Evolutionary conservation across 1,140 invertebrate species (phyloP).

Genomic region (Uloborus diversus): DNA sequence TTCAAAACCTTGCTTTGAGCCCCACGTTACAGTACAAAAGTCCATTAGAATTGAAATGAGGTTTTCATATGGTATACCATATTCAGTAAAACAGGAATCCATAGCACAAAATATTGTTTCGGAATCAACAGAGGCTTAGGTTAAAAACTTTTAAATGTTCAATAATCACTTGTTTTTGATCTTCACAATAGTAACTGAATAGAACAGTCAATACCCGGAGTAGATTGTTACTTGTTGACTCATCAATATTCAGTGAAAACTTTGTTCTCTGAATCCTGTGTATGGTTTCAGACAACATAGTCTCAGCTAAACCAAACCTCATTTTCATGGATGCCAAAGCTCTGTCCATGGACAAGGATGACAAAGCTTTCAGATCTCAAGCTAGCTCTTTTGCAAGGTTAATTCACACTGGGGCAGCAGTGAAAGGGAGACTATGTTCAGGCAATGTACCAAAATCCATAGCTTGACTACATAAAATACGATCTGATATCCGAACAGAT

Average conservation of each 20-base stretch:
- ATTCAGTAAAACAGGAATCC: neutral
- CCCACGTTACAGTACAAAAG: constrained; percentile 61
- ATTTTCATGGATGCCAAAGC: constrained; percentile 11
- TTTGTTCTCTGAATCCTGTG: constrained; percentile 9
- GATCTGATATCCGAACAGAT: too few relatives aligned
- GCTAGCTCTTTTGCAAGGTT: neutral
- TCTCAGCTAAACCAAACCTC: constrained; percentile 11
- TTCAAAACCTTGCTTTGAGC: constrained; percentile 60
- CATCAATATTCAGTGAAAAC: constrained; percentile 60
- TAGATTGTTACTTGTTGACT: constrained; percentile 53
- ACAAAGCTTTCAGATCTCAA: neutral
- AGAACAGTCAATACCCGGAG: constrained; percentile 55
- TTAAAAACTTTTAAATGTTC: constrained; percentile 13
- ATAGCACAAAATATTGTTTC: constrained; percentile 46
- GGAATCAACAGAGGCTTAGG: neutral
- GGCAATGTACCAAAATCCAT: too few relatives aligned
- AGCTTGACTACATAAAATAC: too few relatives aligned
- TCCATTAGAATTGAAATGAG: constrained; percentile 60
- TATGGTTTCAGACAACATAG: neutral
- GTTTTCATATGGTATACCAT: constrained; percentile 43
- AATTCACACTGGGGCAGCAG: too few relatives aligned
- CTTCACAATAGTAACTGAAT: constrained; percentile 41
- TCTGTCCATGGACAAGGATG: neutral
- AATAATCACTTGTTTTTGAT: constrained; percentile 19
- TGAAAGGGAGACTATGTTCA: too few relatives aligned